phyloP scores from a whole-genome alignment of 2,797 vertebrate genomes.

The Galago senegalensis region DNA sequence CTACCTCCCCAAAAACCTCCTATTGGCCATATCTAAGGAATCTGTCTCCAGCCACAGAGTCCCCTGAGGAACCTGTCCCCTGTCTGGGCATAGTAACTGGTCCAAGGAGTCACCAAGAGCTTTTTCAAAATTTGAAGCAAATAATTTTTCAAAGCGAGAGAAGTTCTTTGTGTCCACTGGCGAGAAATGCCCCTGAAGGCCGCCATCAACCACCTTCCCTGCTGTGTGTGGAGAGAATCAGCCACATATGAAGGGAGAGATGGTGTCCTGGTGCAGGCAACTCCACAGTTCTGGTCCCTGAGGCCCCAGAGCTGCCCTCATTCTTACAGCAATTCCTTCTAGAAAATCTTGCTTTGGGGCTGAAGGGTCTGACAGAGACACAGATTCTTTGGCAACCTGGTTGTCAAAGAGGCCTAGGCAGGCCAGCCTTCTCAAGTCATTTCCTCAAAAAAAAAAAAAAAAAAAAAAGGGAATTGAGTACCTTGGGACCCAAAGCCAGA shows the following conservation, averaged over 20 bases:
- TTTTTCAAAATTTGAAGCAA: not conserved
- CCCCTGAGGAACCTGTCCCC: not conserved
- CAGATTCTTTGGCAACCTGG: not conserved
- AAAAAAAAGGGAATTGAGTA: not conserved
- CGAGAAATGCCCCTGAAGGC: not conserved
- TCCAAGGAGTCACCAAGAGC: not conserved
- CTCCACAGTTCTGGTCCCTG: not conserved
- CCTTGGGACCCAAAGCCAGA: not conserved
- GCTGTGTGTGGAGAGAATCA: not conserved
- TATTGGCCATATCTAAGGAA: not conserved
- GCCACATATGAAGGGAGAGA: not conserved
- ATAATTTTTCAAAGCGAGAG: not conserved
- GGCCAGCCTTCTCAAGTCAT: not conserved
- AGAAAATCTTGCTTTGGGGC: not conserved
- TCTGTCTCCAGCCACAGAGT: not conserved
- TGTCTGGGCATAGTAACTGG: not conserved
- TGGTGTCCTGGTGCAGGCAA: rapidly evolving
- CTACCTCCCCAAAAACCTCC: not conserved
- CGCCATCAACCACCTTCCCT: rapidly evolving
- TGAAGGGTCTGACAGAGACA: not conserved
- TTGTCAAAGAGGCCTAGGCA: not conserved
- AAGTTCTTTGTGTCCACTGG: not conserved
- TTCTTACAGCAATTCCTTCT: not conserved
- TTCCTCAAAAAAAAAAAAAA: not conserved
- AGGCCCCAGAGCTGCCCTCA: not conserved